These are phyloP conservation scores for Dicrurus megarhynchus DNA, from an alignment of 2,113 vertebrate genomes.

Conservation along the genomic window DNA sequence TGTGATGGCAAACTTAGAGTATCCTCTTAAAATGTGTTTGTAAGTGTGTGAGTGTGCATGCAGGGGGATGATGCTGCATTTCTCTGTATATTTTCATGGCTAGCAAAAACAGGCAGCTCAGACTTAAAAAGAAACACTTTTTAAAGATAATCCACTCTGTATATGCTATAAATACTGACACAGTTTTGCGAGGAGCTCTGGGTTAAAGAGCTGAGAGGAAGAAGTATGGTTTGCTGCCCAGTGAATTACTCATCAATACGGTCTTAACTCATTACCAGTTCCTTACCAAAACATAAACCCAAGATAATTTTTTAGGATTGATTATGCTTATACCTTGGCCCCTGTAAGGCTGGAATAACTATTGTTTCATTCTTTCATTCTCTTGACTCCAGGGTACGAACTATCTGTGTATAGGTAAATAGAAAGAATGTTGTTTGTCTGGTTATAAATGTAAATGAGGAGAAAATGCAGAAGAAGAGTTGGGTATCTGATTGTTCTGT, in stretches of 20 bases:
- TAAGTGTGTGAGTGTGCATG: not conserved
- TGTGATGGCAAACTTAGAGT: slow-evolving; percentile 25
- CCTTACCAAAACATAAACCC: not conserved
- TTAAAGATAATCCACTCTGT: slow-evolving; percentile 1
- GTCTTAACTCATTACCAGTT: not conserved
- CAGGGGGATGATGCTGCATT: not conserved
- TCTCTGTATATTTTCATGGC: not conserved
- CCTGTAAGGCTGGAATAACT: not conserved
- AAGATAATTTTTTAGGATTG: not conserved
- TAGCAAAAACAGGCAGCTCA: not conserved
- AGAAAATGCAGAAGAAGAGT: not conserved
- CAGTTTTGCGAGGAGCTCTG: not conserved
- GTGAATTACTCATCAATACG: not conserved
- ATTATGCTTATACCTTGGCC: not conserved
- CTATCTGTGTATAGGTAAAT: not conserved
- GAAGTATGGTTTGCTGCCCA: slow-evolving; percentile 8
- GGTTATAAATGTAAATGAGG: not conserved
- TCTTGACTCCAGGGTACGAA: not conserved
- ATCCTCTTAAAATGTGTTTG: slow-evolving; percentile 47
- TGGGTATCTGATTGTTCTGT: not conserved
- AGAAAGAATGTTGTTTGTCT: not conserved
- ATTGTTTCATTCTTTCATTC: not conserved
- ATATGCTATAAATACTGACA: slow-evolving; percentile 20
- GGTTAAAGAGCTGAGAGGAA: slow-evolving; percentile 1
- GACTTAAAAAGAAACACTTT: slow-evolving; percentile 17